phyloP scores from a whole-genome alignment of 2,888 invertebrate genomes.

The Caenorhabditis becei region DNA sequence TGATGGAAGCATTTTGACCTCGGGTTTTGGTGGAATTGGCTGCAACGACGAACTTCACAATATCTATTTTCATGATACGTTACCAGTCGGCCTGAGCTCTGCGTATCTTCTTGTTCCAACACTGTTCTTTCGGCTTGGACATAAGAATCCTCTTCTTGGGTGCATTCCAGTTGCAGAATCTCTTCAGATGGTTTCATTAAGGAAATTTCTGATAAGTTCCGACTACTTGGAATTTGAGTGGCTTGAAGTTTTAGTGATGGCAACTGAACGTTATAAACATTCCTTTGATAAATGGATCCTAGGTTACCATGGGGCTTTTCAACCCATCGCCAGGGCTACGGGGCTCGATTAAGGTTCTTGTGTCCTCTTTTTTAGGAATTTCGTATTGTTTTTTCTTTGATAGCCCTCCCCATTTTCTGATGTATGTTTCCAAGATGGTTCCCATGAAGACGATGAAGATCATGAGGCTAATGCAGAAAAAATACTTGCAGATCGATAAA shows the following conservation, averaged over 20 bases:
- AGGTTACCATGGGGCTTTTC: slow-evolving; percentile 18
- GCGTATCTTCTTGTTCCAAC: slow-evolving; percentile 20
- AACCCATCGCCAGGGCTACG: slow-evolving; percentile 10
- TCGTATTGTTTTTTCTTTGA: slow-evolving; percentile 1
- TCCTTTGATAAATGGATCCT: background rate
- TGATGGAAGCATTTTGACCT: slow-evolving; percentile 5
- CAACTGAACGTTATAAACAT: slow-evolving; percentile 1
- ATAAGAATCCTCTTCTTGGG: slow-evolving; percentile 26
- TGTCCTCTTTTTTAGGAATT: background rate
- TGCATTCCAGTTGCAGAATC: slow-evolving; percentile 15
- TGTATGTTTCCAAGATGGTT: slow-evolving; percentile 2
- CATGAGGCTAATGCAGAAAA: slow-evolving; percentile 13
- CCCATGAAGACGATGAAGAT: background rate
- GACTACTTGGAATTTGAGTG: background rate
- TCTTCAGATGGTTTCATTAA: background rate
- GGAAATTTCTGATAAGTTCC: slow-evolving; percentile 14
- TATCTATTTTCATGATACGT: background rate
- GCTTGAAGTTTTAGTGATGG: slow-evolving; percentile 24
- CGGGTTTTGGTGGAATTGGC: slow-evolving; percentile 47
- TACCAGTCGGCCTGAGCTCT: slow-evolving; percentile 15
- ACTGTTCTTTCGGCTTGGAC: slow-evolving; percentile 1
- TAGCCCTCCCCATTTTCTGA: background rate
- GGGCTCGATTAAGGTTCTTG: background rate
- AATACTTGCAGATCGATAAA: slow-evolving; percentile 17
- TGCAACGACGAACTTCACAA: slow-evolving; percentile 25